A percentile compares a stretch with the other conserved stretches of the same genome.
Evolutionary conservation across 2,888 invertebrate genomes (phyloP).

Genomic region (Chydorus sphaericus): DNA sequence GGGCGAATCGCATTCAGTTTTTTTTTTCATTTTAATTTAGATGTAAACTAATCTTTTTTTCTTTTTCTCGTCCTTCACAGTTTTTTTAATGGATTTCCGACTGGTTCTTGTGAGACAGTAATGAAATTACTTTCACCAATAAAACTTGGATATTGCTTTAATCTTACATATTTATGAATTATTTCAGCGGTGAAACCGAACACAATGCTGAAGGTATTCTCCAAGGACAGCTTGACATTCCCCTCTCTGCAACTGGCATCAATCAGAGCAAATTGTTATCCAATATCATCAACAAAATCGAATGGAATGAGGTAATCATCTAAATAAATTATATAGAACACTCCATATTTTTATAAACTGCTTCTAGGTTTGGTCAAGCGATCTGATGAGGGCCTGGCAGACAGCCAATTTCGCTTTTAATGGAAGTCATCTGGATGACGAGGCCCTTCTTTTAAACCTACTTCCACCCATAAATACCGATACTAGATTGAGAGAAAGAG

Average conservation of each 20-base stretch:
- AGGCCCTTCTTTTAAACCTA: background rate
- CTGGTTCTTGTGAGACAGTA: conserved; percentile 3
- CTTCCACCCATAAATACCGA: background rate
- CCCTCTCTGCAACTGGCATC: conserved; percentile 18
- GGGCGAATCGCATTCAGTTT: too few species aligned
- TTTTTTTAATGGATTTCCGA: conserved; percentile 5
- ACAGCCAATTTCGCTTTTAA: conserved; percentile 5
- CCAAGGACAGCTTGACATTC: conserved; percentile 20
- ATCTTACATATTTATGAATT: background rate
- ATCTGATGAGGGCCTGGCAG: conserved; percentile 8
- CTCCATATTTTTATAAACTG: background rate
- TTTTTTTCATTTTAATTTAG: too few species aligned
- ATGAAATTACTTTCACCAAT: background rate
- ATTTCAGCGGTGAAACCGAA: conserved; percentile 18
- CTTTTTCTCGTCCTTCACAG: too few species aligned
- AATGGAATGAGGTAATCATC: background rate
- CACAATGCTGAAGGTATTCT: conserved; percentile 19
- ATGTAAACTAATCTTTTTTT: too few species aligned
- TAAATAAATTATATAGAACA: background rate
- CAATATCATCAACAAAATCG: background rate
- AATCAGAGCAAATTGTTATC: conserved; percentile 15
- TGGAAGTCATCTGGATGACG: background rate
- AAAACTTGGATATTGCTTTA: background rate
- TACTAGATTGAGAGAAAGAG: conserved; percentile 4
- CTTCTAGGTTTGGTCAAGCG: conserved; percentile 12